Percentiles rank a stretch among this genome's conserved stretches.
Conservation (phyloP, 2,113 vertebrate species). For the Podarcis raffonei region DNA sequence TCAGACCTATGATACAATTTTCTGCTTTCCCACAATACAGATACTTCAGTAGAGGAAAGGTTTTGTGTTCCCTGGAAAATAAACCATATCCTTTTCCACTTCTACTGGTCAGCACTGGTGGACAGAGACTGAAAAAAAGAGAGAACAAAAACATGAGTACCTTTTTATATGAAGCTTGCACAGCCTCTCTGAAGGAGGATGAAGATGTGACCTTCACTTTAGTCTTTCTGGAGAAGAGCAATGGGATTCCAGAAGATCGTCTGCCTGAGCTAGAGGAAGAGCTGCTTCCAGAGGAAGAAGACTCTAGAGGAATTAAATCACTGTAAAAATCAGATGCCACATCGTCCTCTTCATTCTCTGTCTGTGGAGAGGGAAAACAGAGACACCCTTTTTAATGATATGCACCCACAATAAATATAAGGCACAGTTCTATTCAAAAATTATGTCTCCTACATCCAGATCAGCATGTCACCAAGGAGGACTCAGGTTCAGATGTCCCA, state of each 20-base stretch:
- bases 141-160: conserved; percentile 60
- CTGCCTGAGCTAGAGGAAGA: rapidly evolving
- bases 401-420: background rate
- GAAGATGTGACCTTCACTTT: rapidly evolving
- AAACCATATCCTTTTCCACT: background rate
- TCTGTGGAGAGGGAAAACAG: conserved; percentile 71
- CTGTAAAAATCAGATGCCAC: conserved; percentile 73
- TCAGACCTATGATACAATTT: background rate
- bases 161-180: conserved; percentile 82
- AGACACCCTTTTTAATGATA: background rate
- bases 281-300: rapidly evolving
- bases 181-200: conserved; percentile 74
- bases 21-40: background rate
- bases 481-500: no score
- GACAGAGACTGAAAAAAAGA: background rate
- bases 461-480: no score
- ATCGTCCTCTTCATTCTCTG: conserved; percentile 77
- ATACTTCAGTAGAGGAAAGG: background rate
- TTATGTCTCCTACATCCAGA: no score
- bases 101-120: background rate
- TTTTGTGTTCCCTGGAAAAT: background rate
- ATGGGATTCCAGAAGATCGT: conserved; percentile 1
- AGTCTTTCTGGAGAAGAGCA: conserved; percentile 53
- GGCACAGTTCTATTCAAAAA: background rate
- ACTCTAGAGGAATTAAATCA: conserved; percentile 59